Evolutionary conservation across 2,888 invertebrate genomes (phyloP), one percentile per base, ranked within the genome.

Genomic region (Synergus japonicus): DNA sequence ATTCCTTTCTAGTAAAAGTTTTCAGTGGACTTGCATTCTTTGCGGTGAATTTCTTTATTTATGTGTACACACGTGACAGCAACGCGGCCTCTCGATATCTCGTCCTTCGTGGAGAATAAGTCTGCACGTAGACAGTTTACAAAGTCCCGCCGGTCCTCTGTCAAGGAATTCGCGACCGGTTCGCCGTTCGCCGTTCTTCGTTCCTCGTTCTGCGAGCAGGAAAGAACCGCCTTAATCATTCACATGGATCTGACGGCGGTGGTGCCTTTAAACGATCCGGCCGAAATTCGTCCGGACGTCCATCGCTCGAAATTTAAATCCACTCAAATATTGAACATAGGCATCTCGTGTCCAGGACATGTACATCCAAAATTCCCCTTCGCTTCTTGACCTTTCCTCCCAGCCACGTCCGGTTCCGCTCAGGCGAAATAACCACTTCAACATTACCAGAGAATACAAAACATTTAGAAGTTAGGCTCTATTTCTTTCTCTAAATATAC

Each of bases 281-380:
- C 88, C 86, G 88, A 91, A 90, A 91, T 90, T 91, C 90, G 90
- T 89, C 89, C 86, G 89, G 91, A 91, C 90, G 87, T 90, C 88
- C 87, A 88, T 86, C 87, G 88, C 88, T 85, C 89, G 89, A 91
- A 87, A 92, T 91, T 91, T 91, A 91, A 92, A 92, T 92, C 90
- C 89, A 87, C 87, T 91, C 88, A 91, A 92, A 92, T 91, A 91
- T 91, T 91, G 88, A 91, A 85, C 80, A 79, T 82, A 76, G 79
- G 29, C 29, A 29, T 79, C 76, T 81, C 81, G 81, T 29, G 29
- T 29, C 29, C 3, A 29, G 29, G 29, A 29, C 29, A 29, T 29
- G 29, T 29, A 29, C 2, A 29, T 29, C 29, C 29, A 29, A 29
- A 29, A 29, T 29, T 29, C 29, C 3, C 3, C 29, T 69, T 76